These are phyloP conservation scores for Myoxocephalus aenaeus DNA, from an alignment of 2,797 vertebrate species.

Conservation along the genomic window DNA sequence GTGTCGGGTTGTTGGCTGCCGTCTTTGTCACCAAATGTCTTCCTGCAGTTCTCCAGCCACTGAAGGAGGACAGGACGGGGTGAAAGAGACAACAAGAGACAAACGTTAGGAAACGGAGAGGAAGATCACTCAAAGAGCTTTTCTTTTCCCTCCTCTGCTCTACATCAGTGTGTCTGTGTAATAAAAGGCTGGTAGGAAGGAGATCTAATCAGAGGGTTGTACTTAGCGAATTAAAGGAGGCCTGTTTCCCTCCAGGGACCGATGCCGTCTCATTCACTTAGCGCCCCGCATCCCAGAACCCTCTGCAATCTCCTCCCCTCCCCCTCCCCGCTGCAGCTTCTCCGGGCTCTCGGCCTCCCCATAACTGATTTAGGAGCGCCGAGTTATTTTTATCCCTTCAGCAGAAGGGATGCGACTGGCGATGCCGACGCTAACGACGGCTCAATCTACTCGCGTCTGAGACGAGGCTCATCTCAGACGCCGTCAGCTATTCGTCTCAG, in stretches of 20 bases:
- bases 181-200: too few species aligned
- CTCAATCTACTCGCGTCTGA: constrained; percentile 69
- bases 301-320: constrained; percentile 82
- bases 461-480: constrained; percentile 50
- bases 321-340: constrained; percentile 59
- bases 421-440: constrained; percentile 61
- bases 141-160: background rate
- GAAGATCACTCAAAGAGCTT: background rate
- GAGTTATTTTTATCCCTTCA: constrained; percentile 80
- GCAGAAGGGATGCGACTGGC: constrained; percentile 43
- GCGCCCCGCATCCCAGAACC: constrained; percentile 80
- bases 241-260: constrained; percentile 79
- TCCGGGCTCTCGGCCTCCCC: constrained; percentile 45
- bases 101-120: constrained; percentile 3
- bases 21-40: constrained; percentile 93
- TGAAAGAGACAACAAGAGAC: background rate
- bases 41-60: constrained; percentile 98
- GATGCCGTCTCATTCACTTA: constrained; percentile 88
- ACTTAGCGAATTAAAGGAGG: constrained; percentile 87
- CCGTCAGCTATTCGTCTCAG: constrained; percentile 56
- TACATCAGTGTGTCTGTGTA: too few species aligned
- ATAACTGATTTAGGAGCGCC: constrained; percentile 79
- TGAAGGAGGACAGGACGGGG: constrained; percentile 62
- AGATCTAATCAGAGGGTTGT: constrained; percentile 88
- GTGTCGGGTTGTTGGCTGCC: constrained; percentile 85